phyloP scores from a whole-genome alignment of 2,888 invertebrate species.

The Lissonota sp. region DNA sequence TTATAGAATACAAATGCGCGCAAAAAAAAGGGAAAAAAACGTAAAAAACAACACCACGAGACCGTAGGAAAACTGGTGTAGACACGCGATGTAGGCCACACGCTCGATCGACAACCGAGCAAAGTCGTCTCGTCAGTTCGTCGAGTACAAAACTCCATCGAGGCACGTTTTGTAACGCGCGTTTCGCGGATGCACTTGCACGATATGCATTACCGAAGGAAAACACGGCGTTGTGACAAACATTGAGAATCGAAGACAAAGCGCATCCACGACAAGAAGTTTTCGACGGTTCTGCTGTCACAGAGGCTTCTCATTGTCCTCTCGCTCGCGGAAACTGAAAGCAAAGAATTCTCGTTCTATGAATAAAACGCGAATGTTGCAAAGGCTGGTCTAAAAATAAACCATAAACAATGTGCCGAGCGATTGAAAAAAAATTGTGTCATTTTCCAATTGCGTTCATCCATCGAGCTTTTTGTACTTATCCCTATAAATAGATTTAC shows the following conservation, averaged over 20 bases:
- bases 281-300: conserved; percentile 31
- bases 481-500: too few species aligned
- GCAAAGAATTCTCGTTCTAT: conserved; percentile 53
- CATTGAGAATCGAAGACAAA: conserved; percentile 53
- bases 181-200: conserved; percentile 30
- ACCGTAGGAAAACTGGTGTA: conserved; percentile 40
- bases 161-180: conserved; percentile 31
- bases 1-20: conserved; percentile 21
- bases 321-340: conserved; percentile 52
- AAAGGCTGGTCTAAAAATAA: background rate
- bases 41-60: background rate
- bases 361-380: background rate
- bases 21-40: conserved; percentile 5
- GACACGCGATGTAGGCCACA: conserved; percentile 57
- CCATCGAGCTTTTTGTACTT: too few species aligned
- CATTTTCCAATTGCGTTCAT: too few species aligned
- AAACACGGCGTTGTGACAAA: conserved; percentile 21
- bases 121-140: conserved; percentile 21
- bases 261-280: conserved; percentile 51
- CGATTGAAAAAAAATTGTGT: background rate
- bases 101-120: conserved; percentile 49
- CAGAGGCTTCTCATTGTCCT: conserved; percentile 16
- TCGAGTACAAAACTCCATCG: background rate
- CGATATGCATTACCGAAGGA: background rate
- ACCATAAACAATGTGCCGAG: background rate